Base-by-base conservation (phyloP, 1,140 invertebrate genomes). In the Bombus affinis region DNA sequence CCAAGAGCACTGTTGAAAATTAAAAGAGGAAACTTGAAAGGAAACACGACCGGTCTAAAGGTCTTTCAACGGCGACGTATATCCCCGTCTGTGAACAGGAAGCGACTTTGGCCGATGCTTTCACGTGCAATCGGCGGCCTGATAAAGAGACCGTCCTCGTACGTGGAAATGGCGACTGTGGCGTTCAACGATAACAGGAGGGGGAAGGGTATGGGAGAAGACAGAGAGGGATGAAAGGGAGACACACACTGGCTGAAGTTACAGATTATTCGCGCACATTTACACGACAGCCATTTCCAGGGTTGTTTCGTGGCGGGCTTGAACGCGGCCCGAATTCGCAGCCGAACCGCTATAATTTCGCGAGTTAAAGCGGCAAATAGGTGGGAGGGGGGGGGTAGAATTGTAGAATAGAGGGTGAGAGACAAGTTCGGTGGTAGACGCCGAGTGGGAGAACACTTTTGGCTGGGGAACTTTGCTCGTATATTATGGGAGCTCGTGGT, bases 401-500 rank as follows among this genome's bases (percentile, higher is more conserved):
- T 86, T 39, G 79, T 68, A 44, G 47, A 35, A 39, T 39, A 22
- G 28, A 25, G 22, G 32, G 39, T 44, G 62, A 25, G 73, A 66
- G 77, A 85, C 83, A 80, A 80, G 66, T 80, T 80, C 35, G 42
- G 77, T 42, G 39, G 65, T 28, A 47, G 77, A 73, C 35, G 77
- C 37, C 57, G 44, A 70, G 70, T 42, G 57, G 39, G 74, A 35
- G 59, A 72, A 44, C 74, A 79, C 75, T 87, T 87, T 84, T 85
- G 86, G 86, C 44, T 53, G 12, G 53, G 47, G 37, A 87, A 87
- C 74, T 87, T 87, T 57, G 82, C 44, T 73, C 86, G 86, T 87
- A 87, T 87, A 87, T 87, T 87, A 87, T 85, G 81, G 82, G 85
- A 77, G 80, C 81, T 71, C 44, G 47, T 72, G 82, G 86, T 87